Base-by-base conservation (phyloP, 2,888 invertebrate genomes). In the Drymonia ruficornis region DNA sequence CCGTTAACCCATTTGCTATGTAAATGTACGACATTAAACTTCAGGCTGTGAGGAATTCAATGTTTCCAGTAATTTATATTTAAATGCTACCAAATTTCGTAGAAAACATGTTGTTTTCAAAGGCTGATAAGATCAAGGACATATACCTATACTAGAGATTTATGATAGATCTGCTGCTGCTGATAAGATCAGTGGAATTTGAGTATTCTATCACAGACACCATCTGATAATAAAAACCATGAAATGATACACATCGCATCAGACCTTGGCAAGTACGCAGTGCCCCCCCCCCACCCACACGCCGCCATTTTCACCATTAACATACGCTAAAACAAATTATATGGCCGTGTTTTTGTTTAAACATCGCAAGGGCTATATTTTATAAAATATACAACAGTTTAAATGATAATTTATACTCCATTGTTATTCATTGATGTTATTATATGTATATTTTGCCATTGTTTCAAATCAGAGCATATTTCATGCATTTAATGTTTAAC, bases 361-460 rank as follows among this genome's bases (percentile, higher is more conserved):
- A 85, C 82, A 78, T 85, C 84, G 80, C 84, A 81, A 85, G 83
- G 83, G 86, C 88, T 85, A 87, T 89, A 91, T 91, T 88, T 89
- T 90, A 90, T 91, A 90, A 91, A 91, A 91, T 91, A 90, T 88
- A 90, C 89, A 89, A 89, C 91, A 89, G 91, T 91, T 91, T 90
- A 91, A 89, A 92, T 91, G 91, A 92, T 92, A 92, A 91, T 91
- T 92, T 91, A 92, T 92, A 90, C 88, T 81, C 91, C 90, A 91
- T 92, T 91, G 92, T 92, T 91, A 92, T 92, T 92, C 92, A 92
- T 91, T 91, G 92, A 91, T 91, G 91, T 91, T 92, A 91, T 92
- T 91, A 91, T 91, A 91, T 92, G 91, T 91, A 92, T 91, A 92
- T 91, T 91, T 91, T 83, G 88, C 92, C 91, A 91, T 92, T 92